Conservation (phyloP, 2,888 invertebrate species). For the Agrotis clavis region DNA sequence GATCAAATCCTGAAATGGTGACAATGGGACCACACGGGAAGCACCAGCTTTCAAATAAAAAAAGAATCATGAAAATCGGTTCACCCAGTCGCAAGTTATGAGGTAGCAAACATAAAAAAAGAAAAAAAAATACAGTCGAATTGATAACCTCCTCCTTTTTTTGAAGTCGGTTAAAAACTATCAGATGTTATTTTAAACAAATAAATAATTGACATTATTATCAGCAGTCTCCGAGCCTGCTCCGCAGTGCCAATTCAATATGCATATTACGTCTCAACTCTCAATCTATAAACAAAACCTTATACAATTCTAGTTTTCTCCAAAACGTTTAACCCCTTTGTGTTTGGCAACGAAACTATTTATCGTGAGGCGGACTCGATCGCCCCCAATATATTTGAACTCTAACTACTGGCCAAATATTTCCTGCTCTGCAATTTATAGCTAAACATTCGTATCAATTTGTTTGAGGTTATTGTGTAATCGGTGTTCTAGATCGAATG, state of each 20-base stretch:
- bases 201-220: not conserved
- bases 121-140: too few species aligned
- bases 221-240: slow-evolving; percentile 4
- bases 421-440: slow-evolving; percentile 66
- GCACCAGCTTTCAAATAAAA: too few species aligned
- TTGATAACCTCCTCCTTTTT: too few species aligned
- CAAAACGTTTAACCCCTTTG: slow-evolving; percentile 64
- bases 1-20: too few species aligned
- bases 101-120: too few species aligned
- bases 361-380: slow-evolving; percentile 71
- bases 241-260: slow-evolving; percentile 9
- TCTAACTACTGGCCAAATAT: slow-evolving; percentile 65
- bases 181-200: not conserved
- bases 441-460: slow-evolving; percentile 82
- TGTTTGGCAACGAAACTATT: slow-evolving; percentile 76
- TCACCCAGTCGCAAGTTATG: too few species aligned
- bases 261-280: slow-evolving; percentile 29
- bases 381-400: slow-evolving; percentile 65
- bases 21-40: too few species aligned
- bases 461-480: slow-evolving; percentile 65
- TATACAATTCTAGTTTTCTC: slow-evolving; percentile 52
- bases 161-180: too few species aligned
- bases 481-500: slow-evolving; percentile 36
- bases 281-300: slow-evolving; percentile 37
- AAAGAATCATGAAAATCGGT: too few species aligned